phyloP scores from a whole-genome alignment of 2,888 invertebrate species.

The Drosophila stalkeri region DNA sequence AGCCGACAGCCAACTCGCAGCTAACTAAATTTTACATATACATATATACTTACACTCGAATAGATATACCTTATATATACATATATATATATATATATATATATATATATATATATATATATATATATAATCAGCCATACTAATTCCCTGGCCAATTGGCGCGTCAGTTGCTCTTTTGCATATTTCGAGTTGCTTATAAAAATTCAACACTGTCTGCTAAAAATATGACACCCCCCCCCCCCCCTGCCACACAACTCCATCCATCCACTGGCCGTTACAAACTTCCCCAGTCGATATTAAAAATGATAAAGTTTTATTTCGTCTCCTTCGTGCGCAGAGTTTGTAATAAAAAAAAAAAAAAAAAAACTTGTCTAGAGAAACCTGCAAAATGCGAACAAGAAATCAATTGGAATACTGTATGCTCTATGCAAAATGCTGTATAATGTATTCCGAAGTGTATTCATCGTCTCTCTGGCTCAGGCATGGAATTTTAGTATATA shows the following conservation, averaged over 20 bases:
- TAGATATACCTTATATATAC: background rate
- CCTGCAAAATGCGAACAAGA: no score
- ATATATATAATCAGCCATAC: background rate
- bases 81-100: background rate
- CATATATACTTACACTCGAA: background rate
- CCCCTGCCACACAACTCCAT: background rate
- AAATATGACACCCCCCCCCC: conserved; percentile 60
- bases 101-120: background rate
- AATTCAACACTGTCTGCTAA: conserved; percentile 40
- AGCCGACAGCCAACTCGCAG: conserved; percentile 23
- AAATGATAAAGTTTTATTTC: conserved; percentile 73
- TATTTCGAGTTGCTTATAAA: conserved; percentile 59
- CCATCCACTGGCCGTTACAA: background rate
- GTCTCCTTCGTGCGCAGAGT: conserved; percentile 31
- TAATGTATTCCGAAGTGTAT: no score
- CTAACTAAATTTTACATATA: conserved; percentile 1
- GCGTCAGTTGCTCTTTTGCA: conserved; percentile 55
- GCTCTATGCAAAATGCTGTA: background rate
- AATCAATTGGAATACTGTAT: background rate
- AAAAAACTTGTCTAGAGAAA: conserved; percentile 3
- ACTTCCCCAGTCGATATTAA: conserved; percentile 51
- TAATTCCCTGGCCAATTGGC: conserved; percentile 58
- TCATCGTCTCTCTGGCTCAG: no score
- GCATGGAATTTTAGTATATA: no score
- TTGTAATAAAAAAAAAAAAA: background rate